Percentiles rank a stretch among this genome's conserved stretches.
Evolutionary conservation across 2,888 invertebrate species (phyloP).

Genomic region (Cephus spinipes): DNA sequence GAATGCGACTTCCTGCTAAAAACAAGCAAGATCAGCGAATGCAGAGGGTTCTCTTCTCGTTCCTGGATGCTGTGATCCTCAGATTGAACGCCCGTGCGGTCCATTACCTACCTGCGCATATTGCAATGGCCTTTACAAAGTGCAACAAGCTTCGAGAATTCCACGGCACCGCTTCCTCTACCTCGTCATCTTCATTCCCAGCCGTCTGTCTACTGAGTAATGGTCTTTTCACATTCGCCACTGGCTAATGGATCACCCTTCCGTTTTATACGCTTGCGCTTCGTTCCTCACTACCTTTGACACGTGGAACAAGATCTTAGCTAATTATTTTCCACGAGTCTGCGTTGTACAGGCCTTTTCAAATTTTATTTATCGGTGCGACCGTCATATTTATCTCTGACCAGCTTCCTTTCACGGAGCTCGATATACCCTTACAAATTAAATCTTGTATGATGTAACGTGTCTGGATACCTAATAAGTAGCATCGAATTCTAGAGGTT

Average conservation of each 20-base stretch:
- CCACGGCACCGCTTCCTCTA: background rate
- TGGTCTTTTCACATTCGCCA: background rate
- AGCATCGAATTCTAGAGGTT: slow-evolving; percentile 15
- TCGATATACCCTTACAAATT: background rate
- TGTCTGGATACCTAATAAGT: background rate
- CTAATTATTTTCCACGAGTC: background rate
- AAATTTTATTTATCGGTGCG: background rate
- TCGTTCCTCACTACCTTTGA: background rate
- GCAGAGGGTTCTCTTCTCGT: background rate
- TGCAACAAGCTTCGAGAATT: background rate
- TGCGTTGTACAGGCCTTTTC: background rate
- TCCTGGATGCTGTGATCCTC: background rate
- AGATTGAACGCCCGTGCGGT: background rate
- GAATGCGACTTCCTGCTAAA: background rate
- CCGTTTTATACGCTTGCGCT: background rate
- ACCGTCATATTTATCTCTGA: background rate
- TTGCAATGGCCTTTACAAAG: background rate
- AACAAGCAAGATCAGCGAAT: background rate
- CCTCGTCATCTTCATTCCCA: slow-evolving; percentile 2
- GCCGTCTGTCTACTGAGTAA: background rate
- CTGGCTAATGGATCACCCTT: background rate
- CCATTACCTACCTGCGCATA: background rate
- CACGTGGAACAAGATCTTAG: background rate
- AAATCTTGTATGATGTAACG: background rate
- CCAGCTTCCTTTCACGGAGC: background rate